phyloP scores from a whole-genome alignment of 2,113 vertebrate species.

The Indicator maculatus region DNA sequence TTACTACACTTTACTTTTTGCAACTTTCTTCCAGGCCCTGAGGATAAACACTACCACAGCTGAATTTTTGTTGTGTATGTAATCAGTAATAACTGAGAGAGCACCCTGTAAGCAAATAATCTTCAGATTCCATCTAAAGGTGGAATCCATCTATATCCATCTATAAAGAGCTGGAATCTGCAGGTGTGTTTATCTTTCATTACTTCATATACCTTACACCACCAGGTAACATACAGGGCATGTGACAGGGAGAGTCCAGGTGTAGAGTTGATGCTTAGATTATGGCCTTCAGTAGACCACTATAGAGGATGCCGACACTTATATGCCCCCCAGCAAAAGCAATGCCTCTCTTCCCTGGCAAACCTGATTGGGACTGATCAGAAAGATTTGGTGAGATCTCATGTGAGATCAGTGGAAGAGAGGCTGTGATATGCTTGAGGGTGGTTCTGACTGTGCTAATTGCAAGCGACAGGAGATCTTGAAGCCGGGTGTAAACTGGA shows the following conservation, averaged over 20 bases:
- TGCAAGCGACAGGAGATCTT: neutral
- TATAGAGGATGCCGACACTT: neutral
- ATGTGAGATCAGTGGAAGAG: neutral
- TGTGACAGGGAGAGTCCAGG: neutral
- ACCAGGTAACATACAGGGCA: neutral
- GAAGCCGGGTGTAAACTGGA: neutral
- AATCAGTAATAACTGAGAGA: neutral
- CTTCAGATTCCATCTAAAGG: too few relatives aligned
- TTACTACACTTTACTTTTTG: neutral
- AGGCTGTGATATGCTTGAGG: neutral
- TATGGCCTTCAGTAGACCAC: neutral
- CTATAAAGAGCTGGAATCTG: neutral
- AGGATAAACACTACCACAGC: neutral
- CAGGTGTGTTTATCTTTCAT: neutral
- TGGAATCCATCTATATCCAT: too few relatives aligned
- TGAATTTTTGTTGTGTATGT: neutral
- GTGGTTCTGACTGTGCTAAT: neutral
- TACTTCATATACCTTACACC: neutral
- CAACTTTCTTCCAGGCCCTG: neutral
- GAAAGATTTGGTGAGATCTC: neutral
- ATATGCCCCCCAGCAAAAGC: accelerated
- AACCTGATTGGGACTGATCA: neutral
- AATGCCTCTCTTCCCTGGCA: neutral
- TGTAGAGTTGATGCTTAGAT: neutral
- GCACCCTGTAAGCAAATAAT: neutral